Evolutionary conservation across 2,888 invertebrate species (phyloP), one percentile per base, ranked within the genome.

Genomic region (Platerodrilus igneus): DNA sequence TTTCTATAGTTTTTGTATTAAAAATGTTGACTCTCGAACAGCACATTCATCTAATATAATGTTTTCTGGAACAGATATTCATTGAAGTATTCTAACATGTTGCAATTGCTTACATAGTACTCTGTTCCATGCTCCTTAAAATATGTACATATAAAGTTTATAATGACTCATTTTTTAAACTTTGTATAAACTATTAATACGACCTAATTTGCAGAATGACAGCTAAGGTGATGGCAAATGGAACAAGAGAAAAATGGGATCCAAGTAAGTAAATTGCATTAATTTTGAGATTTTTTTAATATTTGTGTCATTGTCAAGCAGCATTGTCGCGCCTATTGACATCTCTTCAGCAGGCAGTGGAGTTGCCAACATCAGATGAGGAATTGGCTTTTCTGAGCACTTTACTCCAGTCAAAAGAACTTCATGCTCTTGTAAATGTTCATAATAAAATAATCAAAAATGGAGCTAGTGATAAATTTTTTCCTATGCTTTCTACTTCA

Each of bases 341-440:
- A 55, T 86, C 88, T n/a, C 71, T 92, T 52, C 86, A 87, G 68
- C 86, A 89, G 66, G 83, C 86, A 23, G 76, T 78, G 37, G 73
- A 73, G 44, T 69, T 84, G 48, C 78, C 78, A 20, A 78, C 79
- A 42, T 84, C 84, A 46, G 89, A 90, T 54, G 88, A 90, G 68
- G 92, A 92, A 70, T 77, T 90, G 47, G 83, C 83, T 28, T 92
- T 92, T 64, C 74, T 92, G 7, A 86, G 83, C 68, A 85, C 85
- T 51, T 71, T 92, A 31, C 72, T 93, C 30, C 86, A 86, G 64
- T 90, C 89, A 4, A 87, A 85, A 66, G 88, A 91, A 64, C 76
- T 93, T 1, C 86, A 91, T 70, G 91, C 92, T 18, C 73, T 93
- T 53, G 89, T 92, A 16, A 87, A 89, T 70, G 90, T 91, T 43